Conservation (phyloP, 2,113 vertebrate genomes). For the Salvelinus namaycush region DNA sequence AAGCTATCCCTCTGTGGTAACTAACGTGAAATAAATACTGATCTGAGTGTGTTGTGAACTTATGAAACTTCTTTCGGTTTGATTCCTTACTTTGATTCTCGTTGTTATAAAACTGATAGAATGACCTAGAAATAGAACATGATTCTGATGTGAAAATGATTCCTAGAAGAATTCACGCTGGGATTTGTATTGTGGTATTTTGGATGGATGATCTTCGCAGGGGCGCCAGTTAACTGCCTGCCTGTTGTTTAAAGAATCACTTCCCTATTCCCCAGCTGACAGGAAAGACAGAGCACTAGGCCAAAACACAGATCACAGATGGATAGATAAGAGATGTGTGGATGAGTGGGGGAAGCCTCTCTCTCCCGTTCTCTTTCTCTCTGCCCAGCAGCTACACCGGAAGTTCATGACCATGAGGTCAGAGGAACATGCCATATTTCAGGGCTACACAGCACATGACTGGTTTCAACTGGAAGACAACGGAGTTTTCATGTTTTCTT, state of each 20-base stretch:
- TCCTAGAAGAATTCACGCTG: not conserved
- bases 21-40: no score
- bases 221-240: not conserved
- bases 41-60: not conserved
- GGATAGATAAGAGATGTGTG: not conserved
- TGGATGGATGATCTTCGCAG: not conserved
- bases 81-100: not conserved
- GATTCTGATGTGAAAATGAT: not conserved
- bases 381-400: constrained; percentile 40
- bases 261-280: not conserved
- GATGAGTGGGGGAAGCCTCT: constrained; percentile 9
- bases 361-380: not conserved
- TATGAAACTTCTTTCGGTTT: no score
- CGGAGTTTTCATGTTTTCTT: constrained; percentile 24
- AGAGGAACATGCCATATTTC: constrained; percentile 39
- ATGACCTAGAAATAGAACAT: not conserved
- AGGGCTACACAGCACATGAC: constrained; percentile 51
- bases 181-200: not conserved
- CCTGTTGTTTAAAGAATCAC: not conserved
- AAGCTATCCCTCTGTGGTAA: no score
- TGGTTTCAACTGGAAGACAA: constrained; percentile 44
- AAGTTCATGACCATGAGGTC: constrained; percentile 64
- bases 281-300: constrained; percentile 1
- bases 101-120: not conserved
- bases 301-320: constrained; percentile 1